A percentile compares a stretch with the other conserved stretches of the same genome.
These are phyloP conservation scores for Ctenochaetus hawaiiensis DNA, from an alignment of 2,797 vertebrate species.

Conservation along the genomic window DNA sequence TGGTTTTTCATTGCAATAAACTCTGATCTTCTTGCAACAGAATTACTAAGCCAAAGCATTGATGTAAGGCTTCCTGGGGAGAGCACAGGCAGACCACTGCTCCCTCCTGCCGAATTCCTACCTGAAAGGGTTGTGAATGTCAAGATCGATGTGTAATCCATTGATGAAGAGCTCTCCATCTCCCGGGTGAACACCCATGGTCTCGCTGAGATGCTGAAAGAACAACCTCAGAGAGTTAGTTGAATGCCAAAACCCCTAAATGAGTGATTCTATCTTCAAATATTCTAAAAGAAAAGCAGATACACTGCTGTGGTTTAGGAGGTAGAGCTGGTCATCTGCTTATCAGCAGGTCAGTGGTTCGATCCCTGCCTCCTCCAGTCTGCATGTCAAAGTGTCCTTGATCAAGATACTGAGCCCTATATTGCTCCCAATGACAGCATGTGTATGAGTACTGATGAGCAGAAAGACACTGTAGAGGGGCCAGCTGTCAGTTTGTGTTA, in stretches of 20 bases:
- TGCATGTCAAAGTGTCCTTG: too few species aligned
- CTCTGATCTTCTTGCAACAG: conserved; percentile 41
- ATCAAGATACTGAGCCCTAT: too few species aligned
- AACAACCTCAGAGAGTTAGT: conserved; percentile 45
- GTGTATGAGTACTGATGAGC: too few species aligned
- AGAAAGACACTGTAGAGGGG: too few species aligned
- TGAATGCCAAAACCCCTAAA: conserved; percentile 32
- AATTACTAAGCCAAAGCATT: conserved; percentile 22
- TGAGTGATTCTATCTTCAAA: conserved; percentile 31
- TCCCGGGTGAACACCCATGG: conserved; percentile 91
- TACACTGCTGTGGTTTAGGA: neutral
- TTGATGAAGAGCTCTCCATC: conserved; percentile 94
- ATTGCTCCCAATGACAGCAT: too few species aligned
- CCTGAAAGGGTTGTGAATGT: conserved; percentile 94
- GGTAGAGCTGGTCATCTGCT: too few species aligned
- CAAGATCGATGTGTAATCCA: conserved; percentile 91
- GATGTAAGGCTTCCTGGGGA: conserved; percentile 28
- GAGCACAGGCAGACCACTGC: conserved; percentile 22
- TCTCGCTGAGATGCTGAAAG: conserved; percentile 88
- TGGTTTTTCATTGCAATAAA: conserved; percentile 6
- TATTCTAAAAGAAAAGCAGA: conserved; percentile 35
- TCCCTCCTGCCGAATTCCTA: conserved; percentile 70
- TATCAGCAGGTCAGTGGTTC: too few species aligned
- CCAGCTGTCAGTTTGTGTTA: too few species aligned
- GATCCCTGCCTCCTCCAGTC: too few species aligned